phyloP scores from a whole-genome alignment of 2,888 invertebrate species.

The Lymantria dispar region DNA sequence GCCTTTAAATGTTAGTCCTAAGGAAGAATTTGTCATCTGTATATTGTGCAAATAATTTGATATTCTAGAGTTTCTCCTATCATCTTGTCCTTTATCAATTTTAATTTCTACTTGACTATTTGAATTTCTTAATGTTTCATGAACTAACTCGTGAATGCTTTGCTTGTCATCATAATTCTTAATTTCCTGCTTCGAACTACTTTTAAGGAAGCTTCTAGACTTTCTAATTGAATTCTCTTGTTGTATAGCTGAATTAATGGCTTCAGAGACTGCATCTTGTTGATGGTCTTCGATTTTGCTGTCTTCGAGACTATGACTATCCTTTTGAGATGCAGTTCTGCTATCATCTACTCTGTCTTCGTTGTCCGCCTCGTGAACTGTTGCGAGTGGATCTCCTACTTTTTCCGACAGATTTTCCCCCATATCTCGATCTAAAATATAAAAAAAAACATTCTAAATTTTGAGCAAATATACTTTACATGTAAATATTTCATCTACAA shows the following conservation, averaged over 20 bases:
- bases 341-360: constrained; percentile 1
- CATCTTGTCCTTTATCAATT: constrained; percentile 20
- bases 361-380: constrained; percentile 3
- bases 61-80: constrained; percentile 20
- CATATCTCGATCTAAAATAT: constrained; percentile 26
- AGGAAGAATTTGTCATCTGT: constrained; percentile 50
- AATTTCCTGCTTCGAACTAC: constrained; percentile 10
- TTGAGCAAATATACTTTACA: not conserved
- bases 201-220: constrained; percentile 8
- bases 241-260: constrained; percentile 8
- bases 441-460: not conserved
- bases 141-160: constrained; percentile 9
- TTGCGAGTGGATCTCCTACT: constrained; percentile 3
- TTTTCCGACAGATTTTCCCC: constrained; percentile 15
- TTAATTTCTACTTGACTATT: constrained; percentile 18
- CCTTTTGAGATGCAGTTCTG: not conserved
- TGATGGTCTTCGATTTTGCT: constrained; percentile 3
- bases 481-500: no score
- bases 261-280: constrained; percentile 13
- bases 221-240: constrained; percentile 7
- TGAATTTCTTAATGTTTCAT: constrained; percentile 9
- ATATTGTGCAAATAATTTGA: constrained; percentile 63
- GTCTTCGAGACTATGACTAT: not conserved
- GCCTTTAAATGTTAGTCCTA: constrained; percentile 45
- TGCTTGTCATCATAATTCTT: constrained; percentile 13